These are phyloP conservation scores for Leptoclinus maculatus DNA, from an alignment of 2,797 vertebrate species.

Conservation along the genomic window DNA sequence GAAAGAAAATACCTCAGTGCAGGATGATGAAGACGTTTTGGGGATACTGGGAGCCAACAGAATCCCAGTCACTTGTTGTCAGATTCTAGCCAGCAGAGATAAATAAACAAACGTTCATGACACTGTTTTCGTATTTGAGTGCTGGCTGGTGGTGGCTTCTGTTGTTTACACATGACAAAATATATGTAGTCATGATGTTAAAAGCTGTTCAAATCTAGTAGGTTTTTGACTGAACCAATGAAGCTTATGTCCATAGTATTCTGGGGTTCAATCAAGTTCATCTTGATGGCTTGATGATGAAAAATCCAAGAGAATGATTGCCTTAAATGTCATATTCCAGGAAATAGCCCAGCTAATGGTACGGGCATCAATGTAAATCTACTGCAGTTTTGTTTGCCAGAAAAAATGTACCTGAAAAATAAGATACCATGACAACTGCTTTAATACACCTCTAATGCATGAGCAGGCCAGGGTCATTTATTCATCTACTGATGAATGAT, in stretches of 20 bases:
- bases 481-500: slow-evolving; percentile 57
- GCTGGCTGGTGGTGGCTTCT: background rate
- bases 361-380: background rate
- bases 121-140: background rate
- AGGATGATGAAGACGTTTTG: slow-evolving; percentile 25
- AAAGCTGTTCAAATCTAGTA: background rate
- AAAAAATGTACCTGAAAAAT: slow-evolving; percentile 45
- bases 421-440: slow-evolving; percentile 31
- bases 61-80: slow-evolving; percentile 12
- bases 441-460: slow-evolving; percentile 38
- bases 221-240: background rate
- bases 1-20: slow-evolving; percentile 36
- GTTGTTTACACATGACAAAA: background rate
- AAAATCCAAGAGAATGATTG: background rate
- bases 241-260: background rate
- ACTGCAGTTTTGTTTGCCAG: background rate
- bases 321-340: background rate
- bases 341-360: background rate
- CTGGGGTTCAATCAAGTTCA: background rate
- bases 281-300: background rate
- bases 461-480: slow-evolving; percentile 15
- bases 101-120: background rate
- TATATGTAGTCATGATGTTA: background rate
- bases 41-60: background rate
- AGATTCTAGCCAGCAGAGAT: background rate